Conservation (phyloP, 2,888 invertebrate species). For the Aleiodes leptofemur region DNA sequence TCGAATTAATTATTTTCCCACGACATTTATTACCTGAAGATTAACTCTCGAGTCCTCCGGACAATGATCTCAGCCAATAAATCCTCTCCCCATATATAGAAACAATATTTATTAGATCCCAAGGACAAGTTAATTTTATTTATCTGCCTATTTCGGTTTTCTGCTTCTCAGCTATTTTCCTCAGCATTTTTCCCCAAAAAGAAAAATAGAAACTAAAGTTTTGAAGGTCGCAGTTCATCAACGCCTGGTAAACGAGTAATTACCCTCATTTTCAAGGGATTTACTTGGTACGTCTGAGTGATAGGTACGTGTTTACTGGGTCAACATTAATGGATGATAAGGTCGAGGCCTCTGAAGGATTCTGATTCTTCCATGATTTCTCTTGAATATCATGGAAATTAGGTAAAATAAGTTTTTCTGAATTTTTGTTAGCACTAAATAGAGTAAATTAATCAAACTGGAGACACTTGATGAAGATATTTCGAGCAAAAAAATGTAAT, state of each 20-base stretch:
- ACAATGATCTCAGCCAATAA: background rate
- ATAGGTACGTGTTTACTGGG: slow-evolving; percentile 24
- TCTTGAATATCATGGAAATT: background rate
- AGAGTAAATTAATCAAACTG: background rate
- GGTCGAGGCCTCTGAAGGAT: slow-evolving; percentile 13
- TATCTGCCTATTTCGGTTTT: background rate
- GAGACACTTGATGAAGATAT: too few relatives aligned
- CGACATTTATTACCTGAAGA: background rate
- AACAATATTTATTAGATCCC: background rate
- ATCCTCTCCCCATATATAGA: background rate
- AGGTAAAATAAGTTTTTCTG: background rate
- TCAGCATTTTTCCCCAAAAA: background rate
- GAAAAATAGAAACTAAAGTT: background rate
- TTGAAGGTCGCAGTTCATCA: slow-evolving; percentile 32
- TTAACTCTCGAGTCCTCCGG: background rate
- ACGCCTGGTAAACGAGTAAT: slow-evolving; percentile 29
- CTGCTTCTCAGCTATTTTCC: background rate
- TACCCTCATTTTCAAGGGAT: slow-evolving; percentile 16
- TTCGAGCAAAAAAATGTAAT: too few relatives aligned
- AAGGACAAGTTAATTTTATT: background rate
- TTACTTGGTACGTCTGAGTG: slow-evolving; percentile 22
- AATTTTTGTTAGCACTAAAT: background rate
- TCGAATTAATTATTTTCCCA: too few relatives aligned
- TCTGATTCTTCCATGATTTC: background rate
- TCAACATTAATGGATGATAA: slow-evolving; percentile 14